Evolutionary conservation across 2,797 vertebrate species (phyloP).

Genomic region (Crenichthys baileyi): DNA sequence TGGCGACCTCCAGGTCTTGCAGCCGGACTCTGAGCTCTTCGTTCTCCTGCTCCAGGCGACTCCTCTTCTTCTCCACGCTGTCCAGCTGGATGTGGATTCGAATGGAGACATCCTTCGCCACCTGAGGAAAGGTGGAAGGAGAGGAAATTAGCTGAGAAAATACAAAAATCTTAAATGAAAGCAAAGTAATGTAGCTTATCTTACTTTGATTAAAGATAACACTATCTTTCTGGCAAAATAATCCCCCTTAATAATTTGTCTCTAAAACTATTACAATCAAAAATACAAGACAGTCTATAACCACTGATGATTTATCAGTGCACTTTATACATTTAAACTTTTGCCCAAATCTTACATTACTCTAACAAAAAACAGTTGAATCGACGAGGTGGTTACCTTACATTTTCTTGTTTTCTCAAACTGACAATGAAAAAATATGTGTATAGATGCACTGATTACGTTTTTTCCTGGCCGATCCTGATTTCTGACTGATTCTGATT

Average conservation of each 20-base stretch:
- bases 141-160: background rate
- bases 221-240: background rate
- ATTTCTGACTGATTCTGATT: background rate
- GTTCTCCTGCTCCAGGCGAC: slow-evolving; percentile 92
- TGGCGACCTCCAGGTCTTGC: slow-evolving; percentile 93
- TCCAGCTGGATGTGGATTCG: slow-evolving; percentile 95
- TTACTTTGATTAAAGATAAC: no score
- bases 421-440: no score
- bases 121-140: slow-evolving; percentile 72
- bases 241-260: background rate
- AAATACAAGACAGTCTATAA: background rate
- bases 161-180: background rate
- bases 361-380: no score
- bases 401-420: no score
- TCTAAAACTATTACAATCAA: background rate
- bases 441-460: no score
- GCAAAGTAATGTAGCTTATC: background rate
- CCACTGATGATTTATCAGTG: background rate
- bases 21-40: slow-evolving; percentile 91
- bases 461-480: background rate
- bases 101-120: slow-evolving; percentile 96
- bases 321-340: no score
- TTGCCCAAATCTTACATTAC: no score
- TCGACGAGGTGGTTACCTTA: no score
- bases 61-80: slow-evolving; percentile 91